Evolutionary conservation across 2,113 vertebrate genomes (phyloP).

Genomic region (Archocentrus centrarchus): DNA sequence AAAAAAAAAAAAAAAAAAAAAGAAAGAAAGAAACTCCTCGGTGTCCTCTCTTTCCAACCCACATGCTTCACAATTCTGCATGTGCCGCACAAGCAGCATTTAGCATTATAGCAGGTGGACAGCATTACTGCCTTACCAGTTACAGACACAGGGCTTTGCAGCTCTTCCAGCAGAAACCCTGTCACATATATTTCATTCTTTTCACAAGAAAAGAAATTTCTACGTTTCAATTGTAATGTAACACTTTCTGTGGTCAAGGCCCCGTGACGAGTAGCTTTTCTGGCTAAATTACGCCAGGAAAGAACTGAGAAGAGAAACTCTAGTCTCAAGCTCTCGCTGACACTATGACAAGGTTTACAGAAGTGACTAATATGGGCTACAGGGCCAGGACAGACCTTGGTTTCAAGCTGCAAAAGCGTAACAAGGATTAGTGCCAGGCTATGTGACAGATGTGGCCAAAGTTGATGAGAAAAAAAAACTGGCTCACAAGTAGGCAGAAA

Average conservation of each 20-base stretch:
- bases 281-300: constrained; percentile 11
- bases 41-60: too few relatives aligned
- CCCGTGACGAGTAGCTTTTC: not conserved
- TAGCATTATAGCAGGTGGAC: not conserved
- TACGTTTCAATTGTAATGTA: not conserved
- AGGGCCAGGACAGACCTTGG: not conserved
- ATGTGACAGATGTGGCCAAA: constrained; percentile 22
- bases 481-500: constrained; percentile 29
- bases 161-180: not conserved
- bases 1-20: too few relatives aligned
- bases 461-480: not conserved
- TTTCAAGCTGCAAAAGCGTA: constrained; percentile 33
- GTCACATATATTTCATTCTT: not conserved
- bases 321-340: not conserved
- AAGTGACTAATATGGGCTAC: constrained; percentile 34
- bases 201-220: not conserved
- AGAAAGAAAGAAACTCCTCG: too few relatives aligned
- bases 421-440: not conserved
- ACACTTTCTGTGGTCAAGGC: not conserved
- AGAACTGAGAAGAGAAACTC: constrained; percentile 30
- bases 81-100: not conserved
- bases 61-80: not conserved
- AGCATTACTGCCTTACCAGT: not conserved
- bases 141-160: not conserved
- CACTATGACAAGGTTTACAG: constrained; percentile 27